Base-by-base conservation (phyloP, 2,113 vertebrate species). In the Eleginops maclovinus region DNA sequence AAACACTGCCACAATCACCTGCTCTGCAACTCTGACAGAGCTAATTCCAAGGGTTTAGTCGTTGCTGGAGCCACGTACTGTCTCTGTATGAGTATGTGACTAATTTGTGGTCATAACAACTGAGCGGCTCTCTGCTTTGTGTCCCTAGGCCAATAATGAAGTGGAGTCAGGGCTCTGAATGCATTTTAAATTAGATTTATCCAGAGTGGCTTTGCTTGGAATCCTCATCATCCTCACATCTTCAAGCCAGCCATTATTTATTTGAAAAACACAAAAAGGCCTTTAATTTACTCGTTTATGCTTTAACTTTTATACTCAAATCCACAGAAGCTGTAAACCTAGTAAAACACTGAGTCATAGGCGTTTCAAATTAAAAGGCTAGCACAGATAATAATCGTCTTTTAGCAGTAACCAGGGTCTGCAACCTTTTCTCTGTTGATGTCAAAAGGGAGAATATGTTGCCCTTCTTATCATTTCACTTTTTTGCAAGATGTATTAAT, bases 201-300 rank as follows among this genome's bases (percentile, higher is more conserved):
- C 59, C 49, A 53, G 26, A 58, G 61, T 51, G 46, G 44, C 43
- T 58, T 56, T 66, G 43, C 65, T 62, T 76, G 12, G 55, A 79
- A 63, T n/a, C 4, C 14, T 61, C n/a, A 15, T 22, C 26, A 59
- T n/a, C 4, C 14, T 65, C n/a, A 19, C 28, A 36, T 64, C 58
- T 78, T 69, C 76, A 47, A 62, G 65, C 60, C 16, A 17, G 16
- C 64, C 41, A 9, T 66, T 47, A 59, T 60, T 63, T 50, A 16
- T 59, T 58, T 81, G 19, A 36, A 66, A 41, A 40, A 51, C 69
- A 72, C 66, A 84, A 49, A 73, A 6, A 4, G 11, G 44, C 50
- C 75, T 84, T 84, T 75, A n/a, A 87, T 83, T 86, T 82, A 46
- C 21, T 56, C 3, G 46, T 83, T 88, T 64, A 53, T 19, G 46